Evolutionary conservation across 2,888 invertebrate genomes (phyloP).

Genomic region (Pammene aurita): DNA sequence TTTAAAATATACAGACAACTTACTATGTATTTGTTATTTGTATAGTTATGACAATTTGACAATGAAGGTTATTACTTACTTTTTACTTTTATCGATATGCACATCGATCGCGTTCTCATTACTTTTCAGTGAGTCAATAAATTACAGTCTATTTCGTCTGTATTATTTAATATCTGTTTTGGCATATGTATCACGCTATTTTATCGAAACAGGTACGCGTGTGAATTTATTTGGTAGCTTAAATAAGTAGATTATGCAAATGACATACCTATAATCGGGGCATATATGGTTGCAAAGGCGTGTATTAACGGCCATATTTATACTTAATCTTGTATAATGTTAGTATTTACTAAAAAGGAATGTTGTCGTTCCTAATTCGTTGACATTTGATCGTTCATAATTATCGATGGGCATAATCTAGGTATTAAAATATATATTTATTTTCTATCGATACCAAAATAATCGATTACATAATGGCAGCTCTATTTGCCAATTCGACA

Average conservation of each 20-base stretch:
- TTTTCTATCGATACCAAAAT: constrained; percentile 19
- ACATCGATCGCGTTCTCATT: constrained; percentile 28
- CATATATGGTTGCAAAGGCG: constrained; percentile 21
- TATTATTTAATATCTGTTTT: constrained; percentile 37
- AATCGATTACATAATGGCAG: not conserved
- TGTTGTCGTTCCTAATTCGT: constrained; percentile 1
- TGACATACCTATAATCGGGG: constrained; percentile 9
- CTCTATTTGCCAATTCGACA: constrained; percentile 18
- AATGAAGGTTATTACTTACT: too few relatives aligned
- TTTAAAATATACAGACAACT: too few relatives aligned
- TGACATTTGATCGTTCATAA: constrained; percentile 10
- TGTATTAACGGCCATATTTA: constrained; percentile 7
- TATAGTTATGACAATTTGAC: too few relatives aligned
- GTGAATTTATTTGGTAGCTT: constrained; percentile 18
- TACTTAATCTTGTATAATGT: constrained; percentile 20
- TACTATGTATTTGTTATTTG: not conserved
- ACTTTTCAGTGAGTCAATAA: constrained; percentile 24
- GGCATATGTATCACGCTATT: constrained; percentile 26
- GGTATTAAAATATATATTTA: not conserved
- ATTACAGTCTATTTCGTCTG: constrained; percentile 22
- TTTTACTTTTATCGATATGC: constrained; percentile 21
- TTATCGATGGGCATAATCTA: not conserved
- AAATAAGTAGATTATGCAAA: constrained; percentile 36
- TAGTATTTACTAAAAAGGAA: constrained; percentile 7
- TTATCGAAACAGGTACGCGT: constrained; percentile 25